Percentiles rank a stretch among this genome's conserved stretches.
These are phyloP conservation scores for Strongylocentrotus purpuratus DNA, from an alignment of 35 echinoderm and acorn worm genomes.

Conservation along the genomic window DNA sequence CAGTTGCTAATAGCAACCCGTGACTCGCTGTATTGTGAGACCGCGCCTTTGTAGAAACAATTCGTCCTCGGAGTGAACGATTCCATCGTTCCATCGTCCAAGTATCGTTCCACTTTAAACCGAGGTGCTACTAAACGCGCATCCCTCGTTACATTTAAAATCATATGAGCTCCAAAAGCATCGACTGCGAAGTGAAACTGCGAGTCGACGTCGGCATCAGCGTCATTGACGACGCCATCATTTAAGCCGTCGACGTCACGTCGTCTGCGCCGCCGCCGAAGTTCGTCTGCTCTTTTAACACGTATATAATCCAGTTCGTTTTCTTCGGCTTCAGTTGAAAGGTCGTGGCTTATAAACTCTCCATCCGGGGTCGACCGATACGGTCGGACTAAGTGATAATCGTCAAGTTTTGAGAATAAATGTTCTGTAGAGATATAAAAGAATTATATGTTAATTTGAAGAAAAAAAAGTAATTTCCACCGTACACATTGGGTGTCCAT, in stretches of 20 bases:
- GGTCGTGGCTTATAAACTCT: slow-evolving; percentile 56
- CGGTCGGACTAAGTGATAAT: slow-evolving; percentile 61
- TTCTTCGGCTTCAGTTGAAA: slow-evolving; percentile 62
- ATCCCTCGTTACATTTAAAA: slow-evolving; percentile 54
- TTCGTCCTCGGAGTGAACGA: slow-evolving; percentile 44
- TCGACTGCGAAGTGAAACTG: slow-evolving; percentile 59
- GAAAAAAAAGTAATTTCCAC: neutral
- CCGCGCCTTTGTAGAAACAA: slow-evolving; percentile 63
- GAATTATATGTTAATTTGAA: neutral
- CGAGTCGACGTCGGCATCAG: neutral
- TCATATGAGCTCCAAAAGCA: slow-evolving; percentile 54
- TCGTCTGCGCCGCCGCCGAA: slow-evolving; percentile 24
- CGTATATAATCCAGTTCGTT: slow-evolving; percentile 40
- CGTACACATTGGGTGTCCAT: neutral
- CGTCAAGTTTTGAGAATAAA: slow-evolving; percentile 59
- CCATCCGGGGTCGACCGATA: slow-evolving; percentile 62
- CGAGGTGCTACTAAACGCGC: slow-evolving; percentile 20
- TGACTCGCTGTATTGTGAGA: slow-evolving; percentile 31
- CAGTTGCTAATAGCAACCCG: slow-evolving; percentile 72
- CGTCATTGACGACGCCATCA: neutral
- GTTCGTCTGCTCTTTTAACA: slow-evolving; percentile 50
- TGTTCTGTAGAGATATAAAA: slow-evolving; percentile 31
- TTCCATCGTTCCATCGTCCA: slow-evolving; percentile 49
- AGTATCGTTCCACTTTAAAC: slow-evolving; percentile 58
- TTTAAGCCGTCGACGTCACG: neutral